Percentiles rank a stretch among this genome's conserved stretches.
Evolutionary conservation across 2,113 vertebrate species (phyloP).

Genomic region (Eclectus roratus): DNA sequence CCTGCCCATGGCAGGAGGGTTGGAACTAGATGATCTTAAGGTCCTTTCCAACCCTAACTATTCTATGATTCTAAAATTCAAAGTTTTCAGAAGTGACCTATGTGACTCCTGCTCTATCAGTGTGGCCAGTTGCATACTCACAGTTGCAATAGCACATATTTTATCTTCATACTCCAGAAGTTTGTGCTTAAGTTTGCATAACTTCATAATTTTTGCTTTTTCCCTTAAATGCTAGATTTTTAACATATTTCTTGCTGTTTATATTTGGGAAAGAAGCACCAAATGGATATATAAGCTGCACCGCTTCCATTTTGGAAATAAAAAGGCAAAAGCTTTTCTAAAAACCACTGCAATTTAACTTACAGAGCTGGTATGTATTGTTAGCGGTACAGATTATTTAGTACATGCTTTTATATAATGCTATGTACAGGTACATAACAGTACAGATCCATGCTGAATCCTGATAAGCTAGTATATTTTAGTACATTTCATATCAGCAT

Average conservation of each 20-base stretch:
- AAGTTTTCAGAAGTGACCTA: neutral
- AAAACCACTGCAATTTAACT: neutral
- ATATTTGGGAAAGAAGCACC: neutral
- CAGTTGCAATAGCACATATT: rapidly evolving
- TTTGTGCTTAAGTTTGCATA: neutral
- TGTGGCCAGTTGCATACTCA: neutral
- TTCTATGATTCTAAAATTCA: neutral
- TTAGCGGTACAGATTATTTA: neutral
- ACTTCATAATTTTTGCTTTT: neutral
- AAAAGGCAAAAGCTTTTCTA: neutral
- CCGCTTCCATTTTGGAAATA: neutral
- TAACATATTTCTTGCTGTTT: neutral
- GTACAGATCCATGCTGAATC: neutral
- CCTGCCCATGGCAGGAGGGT: too few species aligned
- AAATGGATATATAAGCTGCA: neutral
- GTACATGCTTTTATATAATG: neutral
- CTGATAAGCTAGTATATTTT: neutral
- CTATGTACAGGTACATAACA: neutral
- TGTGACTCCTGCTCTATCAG: neutral
- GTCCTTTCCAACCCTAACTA: too few species aligned
- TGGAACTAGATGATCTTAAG: too few species aligned
- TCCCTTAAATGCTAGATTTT: neutral
- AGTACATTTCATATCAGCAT: neutral
- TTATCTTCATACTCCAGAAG: neutral
- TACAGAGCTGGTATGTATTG: neutral